Conservation (phyloP, 2,113 vertebrate genomes). For the Ictalurus punctatus region DNA sequence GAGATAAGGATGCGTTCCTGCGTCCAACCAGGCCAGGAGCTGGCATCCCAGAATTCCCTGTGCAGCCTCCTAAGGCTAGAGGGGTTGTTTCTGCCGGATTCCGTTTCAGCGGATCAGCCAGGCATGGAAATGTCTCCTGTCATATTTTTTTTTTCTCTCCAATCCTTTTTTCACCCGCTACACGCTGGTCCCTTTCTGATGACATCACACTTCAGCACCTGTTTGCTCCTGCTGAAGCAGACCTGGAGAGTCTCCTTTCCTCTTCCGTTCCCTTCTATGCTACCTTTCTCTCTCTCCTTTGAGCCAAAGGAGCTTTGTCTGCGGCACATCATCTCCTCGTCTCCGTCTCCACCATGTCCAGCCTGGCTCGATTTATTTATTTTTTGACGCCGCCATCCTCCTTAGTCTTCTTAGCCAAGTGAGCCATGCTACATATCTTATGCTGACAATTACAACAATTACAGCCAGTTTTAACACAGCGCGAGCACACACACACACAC, state of each 20-base stretch:
- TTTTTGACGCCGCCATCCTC: slow-evolving; percentile 17
- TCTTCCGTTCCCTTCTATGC: neutral
- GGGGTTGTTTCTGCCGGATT: neutral
- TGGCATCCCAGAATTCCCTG: neutral
- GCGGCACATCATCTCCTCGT: neutral
- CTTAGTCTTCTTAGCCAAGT: slow-evolving; percentile 38
- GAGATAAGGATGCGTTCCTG: slow-evolving; percentile 22
- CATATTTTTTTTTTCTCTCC: neutral
- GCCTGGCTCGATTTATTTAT: neutral
- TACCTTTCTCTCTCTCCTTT: neutral
- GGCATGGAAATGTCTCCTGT: neutral
- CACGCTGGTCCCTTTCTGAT: slow-evolving; percentile 15
- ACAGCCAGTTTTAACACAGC: slow-evolving; percentile 57
- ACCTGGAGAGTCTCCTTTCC: neutral
- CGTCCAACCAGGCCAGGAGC: neutral
- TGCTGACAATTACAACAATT: slow-evolving; percentile 57
- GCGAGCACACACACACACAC: slow-evolving; percentile 4
- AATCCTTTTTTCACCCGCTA: neutral
- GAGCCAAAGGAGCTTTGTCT: neutral
- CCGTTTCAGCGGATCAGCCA: neutral
- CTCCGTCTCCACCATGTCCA: neutral
- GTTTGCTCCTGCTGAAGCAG: slow-evolving; percentile 2
- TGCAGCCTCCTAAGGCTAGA: neutral
- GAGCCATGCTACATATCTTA: slow-evolving; percentile 48
- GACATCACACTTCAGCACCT: slow-evolving; percentile 13